Conservation (phyloP, 2,888 invertebrate species). For the Microctonus aethiopoides region DNA sequence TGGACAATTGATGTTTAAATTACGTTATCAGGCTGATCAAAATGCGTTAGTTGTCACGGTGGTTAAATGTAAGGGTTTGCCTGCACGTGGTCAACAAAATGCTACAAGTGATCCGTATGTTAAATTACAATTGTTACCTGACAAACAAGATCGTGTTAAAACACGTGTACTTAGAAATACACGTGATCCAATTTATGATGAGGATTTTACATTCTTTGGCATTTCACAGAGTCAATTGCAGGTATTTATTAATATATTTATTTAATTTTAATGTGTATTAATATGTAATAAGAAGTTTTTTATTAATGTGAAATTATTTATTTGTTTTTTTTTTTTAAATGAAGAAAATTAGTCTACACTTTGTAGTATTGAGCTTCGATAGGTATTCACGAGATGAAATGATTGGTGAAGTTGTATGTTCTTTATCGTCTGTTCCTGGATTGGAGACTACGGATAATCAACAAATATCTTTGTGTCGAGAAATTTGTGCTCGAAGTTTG, state of each 20-base stretch:
- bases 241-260: constrained; percentile 57
- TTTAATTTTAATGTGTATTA: neutral
- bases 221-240: constrained; percentile 85
- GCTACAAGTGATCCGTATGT: constrained; percentile 96
- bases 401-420: constrained; percentile 95
- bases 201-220: constrained; percentile 99
- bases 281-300: neutral
- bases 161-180: constrained; percentile 96
- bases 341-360: constrained; percentile 89
- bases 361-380: constrained; percentile 84
- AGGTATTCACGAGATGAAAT: constrained; percentile 98
- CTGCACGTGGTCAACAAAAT: constrained; percentile 83
- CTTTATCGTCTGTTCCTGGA: constrained; percentile 75
- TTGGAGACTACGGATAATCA: constrained; percentile 80
- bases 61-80: constrained; percentile 88
- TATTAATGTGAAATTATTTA: neutral
- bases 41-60: constrained; percentile 93
- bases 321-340: constrained; percentile 39
- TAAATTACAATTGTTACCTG: constrained; percentile 95
- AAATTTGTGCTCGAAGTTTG: constrained; percentile 91
- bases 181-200: constrained; percentile 95
- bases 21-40: constrained; percentile 90
- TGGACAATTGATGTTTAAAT: constrained; percentile 89
- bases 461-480: constrained; percentile 84
- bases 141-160: constrained; percentile 97